These are phyloP conservation scores for Aplysia californica DNA, from an alignment of 1,140 invertebrate species.

Conservation along the genomic window DNA sequence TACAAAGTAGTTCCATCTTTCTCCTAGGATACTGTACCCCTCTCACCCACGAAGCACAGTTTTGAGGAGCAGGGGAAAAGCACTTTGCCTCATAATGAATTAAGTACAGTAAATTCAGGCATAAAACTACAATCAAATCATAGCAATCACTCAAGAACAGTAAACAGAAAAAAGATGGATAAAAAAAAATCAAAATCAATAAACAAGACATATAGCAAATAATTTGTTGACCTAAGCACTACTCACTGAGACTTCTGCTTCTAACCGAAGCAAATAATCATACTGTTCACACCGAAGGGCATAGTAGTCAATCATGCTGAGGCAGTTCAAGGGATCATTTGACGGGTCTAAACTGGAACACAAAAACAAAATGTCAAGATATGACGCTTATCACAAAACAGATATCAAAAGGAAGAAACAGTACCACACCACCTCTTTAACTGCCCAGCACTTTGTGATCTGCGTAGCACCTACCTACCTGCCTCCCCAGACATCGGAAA, in stretches of 20 bases:
- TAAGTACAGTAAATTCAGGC: neutral
- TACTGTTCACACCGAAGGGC: slow-evolving; percentile 85
- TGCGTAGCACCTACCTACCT: too few species aligned
- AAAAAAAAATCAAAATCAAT: neutral
- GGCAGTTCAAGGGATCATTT: slow-evolving; percentile 83
- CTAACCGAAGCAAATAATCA: slow-evolving; percentile 81
- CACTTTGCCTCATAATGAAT: neutral
- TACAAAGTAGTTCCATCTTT: too few species aligned
- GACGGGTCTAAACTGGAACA: slow-evolving; percentile 84
- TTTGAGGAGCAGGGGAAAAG: neutral
- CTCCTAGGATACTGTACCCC: too few species aligned
- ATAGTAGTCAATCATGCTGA: slow-evolving; percentile 88
- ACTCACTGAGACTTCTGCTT: slow-evolving; percentile 69
- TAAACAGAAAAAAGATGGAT: neutral
- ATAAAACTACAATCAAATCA: neutral
- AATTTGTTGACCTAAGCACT: neutral
- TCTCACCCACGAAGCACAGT: too few species aligned
- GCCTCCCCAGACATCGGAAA: neutral
- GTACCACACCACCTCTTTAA: neutral
- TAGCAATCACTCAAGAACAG: neutral
- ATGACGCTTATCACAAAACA: neutral
- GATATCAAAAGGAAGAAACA: neutral
- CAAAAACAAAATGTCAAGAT: slow-evolving; percentile 2
- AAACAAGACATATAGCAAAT: neutral
- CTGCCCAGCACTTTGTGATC: neutral